Evolutionary conservation across 2,113 vertebrate genomes (phyloP), one percentile per base, ranked within the genome.

Genomic region (Myotis davidii): DNA sequence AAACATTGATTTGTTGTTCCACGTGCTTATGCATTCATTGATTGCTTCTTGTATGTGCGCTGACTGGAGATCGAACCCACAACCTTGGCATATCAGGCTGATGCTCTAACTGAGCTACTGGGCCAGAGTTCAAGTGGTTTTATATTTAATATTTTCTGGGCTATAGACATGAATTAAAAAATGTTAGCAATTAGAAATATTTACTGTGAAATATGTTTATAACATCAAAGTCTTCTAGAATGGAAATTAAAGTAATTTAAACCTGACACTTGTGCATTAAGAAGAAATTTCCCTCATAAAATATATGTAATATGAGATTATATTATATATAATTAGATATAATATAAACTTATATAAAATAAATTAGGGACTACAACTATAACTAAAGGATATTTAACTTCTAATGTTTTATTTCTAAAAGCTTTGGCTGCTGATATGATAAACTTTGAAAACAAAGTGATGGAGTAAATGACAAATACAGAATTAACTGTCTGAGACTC

Each of bases 321-420:
- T 89, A 88, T 81, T n/a, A 50, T 70, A 89, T 77, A 77, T 88
- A 61, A 3, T 54, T 77, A 45, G 45, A 29, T 85, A 12, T 50
- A 32, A 37, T 67, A 76, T 50, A 88, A 82, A 18, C 16, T 64
- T 14, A 13, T 74, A 45, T 70, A 18, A 56, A 42, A 16, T 82
- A 52, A 39, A 90, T 48, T 88, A 76, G 23, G 77, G 27, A 39
- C 50, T 87, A 56, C 0, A 64, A 45, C 5, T 23, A 77, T 76
- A 95, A 72, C 29, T 56, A 29, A 92, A 89, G 73, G 13, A 12
- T 6, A 39, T 48, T 69, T 23, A n/a, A 14, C 2, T 5, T 16
- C 6, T 9, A 73, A 39, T 45, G 2, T 61, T 96, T 89, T 90
- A 74, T 18, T 95, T 87, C 10, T 90, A 56, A 79, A 94, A 94